Evolutionary conservation across 2,888 invertebrate species (phyloP), one percentile per base, ranked within the genome.

Genomic region (Junonia oenone): DNA sequence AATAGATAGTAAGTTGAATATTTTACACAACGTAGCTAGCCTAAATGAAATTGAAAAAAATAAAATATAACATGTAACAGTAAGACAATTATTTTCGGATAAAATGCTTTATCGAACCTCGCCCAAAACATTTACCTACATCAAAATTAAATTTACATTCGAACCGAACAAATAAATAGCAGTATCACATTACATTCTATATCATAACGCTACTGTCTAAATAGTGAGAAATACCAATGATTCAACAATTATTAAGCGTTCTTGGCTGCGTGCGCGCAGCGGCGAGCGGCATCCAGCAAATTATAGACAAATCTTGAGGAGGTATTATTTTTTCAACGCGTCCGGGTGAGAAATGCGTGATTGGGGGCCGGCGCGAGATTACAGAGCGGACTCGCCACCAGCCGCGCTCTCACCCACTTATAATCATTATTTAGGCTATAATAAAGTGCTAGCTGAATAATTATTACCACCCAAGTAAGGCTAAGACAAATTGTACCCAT

Each of bases 281-380:
- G 67, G 63, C 68, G 69, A 68, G 80, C 87, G 87, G 88, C 85
- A 74, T 73, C 75, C 78, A 69, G 79, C 81, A 89, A 90, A 89
- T 90, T 90, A 90, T 87, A 89, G 89, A 88, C 88, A 78, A 89
- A 86, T 81, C 82, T 80, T 78, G 70, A 72, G 75, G 76, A 82
- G 77, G 82, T 85, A 87, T 90, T 86, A 90, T 90, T 90, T 89
- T 90, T 90, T 90, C 88, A 90, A 83, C 89, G 85, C 90, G 84
- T 77, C 66, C 77, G 87, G 87, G 90, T 90, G 90, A 90, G 89
- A 90, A 90, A 81, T 84, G 86, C 84, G 79, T 88, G 88, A 90
- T 89, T 90, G 86, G 78, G 78, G 87, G 79, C 80, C 89, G 89
- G 90, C 81, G 53, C 66, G 65, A 81, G 87, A 90, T 90, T 88